Percentiles rank a stretch among this genome's conserved stretches.
Conservation (phyloP, 1,140 invertebrate species). For the Cherax quadricarinatus region DNA sequence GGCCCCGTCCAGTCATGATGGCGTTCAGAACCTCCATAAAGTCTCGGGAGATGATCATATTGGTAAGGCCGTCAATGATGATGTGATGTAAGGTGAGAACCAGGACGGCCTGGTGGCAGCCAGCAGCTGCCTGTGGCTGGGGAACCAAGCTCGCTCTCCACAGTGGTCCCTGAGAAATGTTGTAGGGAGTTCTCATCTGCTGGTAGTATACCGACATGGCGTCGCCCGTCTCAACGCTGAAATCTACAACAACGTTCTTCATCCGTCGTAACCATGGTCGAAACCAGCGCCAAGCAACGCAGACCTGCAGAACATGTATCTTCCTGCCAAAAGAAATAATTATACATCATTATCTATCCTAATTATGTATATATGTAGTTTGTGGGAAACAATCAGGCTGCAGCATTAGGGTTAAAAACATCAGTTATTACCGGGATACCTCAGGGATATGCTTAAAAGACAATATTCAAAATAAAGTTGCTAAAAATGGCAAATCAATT, state of each 20-base stretch:
- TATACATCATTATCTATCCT: too few relatives aligned
- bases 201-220: constrained; percentile 24
- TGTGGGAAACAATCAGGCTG: too few relatives aligned
- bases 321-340: neutral
- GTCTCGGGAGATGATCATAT: constrained; percentile 53
- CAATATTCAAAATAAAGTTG: too few relatives aligned
- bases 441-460: too few relatives aligned
- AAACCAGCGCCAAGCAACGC: constrained; percentile 13
- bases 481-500: too few relatives aligned
- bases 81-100: constrained; percentile 56
- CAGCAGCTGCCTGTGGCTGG: neutral
- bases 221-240: constrained; percentile 9
- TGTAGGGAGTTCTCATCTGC: constrained; percentile 31
- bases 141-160: constrained; percentile 44
- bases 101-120: constrained; percentile 14
- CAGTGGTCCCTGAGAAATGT: constrained; percentile 46
- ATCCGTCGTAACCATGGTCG: constrained; percentile 27
- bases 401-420: too few relatives aligned
- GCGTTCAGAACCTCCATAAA: constrained; percentile 55
- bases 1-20: constrained; percentile 9
- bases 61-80: constrained; percentile 61
- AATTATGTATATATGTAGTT: too few relatives aligned
- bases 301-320: constrained; percentile 13
- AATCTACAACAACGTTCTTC: neutral
- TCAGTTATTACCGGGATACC: too few relatives aligned